Evolutionary conservation across 2,888 invertebrate genomes (phyloP).

Genomic region (Megalurothrips usitatus): DNA sequence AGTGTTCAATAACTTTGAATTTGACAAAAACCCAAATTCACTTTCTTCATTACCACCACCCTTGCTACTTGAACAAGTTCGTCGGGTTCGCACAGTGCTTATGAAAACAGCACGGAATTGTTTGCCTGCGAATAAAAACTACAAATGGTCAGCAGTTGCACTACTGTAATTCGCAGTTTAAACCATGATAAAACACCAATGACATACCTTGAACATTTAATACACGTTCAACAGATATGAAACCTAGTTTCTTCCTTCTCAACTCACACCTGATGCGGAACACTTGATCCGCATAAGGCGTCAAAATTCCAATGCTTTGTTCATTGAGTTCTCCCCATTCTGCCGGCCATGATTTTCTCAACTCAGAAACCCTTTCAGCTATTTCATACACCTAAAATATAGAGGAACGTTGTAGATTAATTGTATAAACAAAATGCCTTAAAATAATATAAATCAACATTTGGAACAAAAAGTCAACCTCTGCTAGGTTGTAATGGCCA

Average conservation of each 20-base stretch:
- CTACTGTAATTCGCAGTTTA: background rate
- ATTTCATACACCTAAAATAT: conserved; percentile 61
- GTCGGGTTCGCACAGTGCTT: conserved; percentile 70
- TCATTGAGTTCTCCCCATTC: conserved; percentile 71
- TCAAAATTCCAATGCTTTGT: conserved; percentile 76
- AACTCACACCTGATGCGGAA: conserved; percentile 70
- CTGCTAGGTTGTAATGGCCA: conserved; percentile 75
- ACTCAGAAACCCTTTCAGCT: conserved; percentile 66
- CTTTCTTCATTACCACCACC: conserved; percentile 51
- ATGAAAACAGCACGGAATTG: conserved; percentile 78
- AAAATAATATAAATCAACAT: background rate
- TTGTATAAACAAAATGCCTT: background rate
- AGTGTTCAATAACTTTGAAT: conserved; percentile 74
- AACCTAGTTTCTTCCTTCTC: conserved; percentile 65
- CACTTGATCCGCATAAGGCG: conserved; percentile 77
- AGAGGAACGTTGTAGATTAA: conserved; percentile 39
- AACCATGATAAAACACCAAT: background rate
- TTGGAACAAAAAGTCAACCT: conserved; percentile 48
- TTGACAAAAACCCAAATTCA: conserved; percentile 77
- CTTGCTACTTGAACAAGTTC: conserved; percentile 58
- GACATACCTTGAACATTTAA: conserved; percentile 70
- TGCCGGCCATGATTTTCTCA: conserved; percentile 68
- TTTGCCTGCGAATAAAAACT: conserved; percentile 53
- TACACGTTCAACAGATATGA: conserved; percentile 76
- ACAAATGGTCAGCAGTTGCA: background rate